These are phyloP conservation scores for Microtus oregoni DNA, from an alignment of 2,113 vertebrate genomes.

Conservation along the genomic window DNA sequence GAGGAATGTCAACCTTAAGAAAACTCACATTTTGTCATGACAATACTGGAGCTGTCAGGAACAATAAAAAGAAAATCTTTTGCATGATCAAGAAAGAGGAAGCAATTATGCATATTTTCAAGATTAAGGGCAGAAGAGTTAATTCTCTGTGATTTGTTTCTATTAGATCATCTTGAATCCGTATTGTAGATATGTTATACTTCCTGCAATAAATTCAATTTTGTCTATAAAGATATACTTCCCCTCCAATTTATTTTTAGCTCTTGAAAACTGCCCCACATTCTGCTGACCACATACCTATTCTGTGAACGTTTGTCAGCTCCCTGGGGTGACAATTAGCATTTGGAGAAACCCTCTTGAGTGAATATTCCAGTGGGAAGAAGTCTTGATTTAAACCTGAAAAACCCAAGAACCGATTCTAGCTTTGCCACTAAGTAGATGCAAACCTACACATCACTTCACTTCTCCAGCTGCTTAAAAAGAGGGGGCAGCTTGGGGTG, in stretches of 20 bases:
- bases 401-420: constrained; percentile 1
- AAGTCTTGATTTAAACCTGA: neutral
- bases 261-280: constrained; percentile 50
- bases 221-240: constrained; percentile 47
- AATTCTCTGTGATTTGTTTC: constrained; percentile 65
- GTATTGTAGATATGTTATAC: constrained; percentile 47
- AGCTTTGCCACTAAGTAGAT: neutral
- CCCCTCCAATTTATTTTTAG: constrained; percentile 46
- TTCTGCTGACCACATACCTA: constrained; percentile 64
- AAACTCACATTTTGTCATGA: constrained; percentile 50
- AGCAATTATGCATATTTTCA: constrained; percentile 47
- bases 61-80: constrained; percentile 56
- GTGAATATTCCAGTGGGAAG: neutral
- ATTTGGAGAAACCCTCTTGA: constrained; percentile 48
- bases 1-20: constrained; percentile 28
- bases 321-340: constrained; percentile 60
- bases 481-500: neutral
- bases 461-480: neutral
- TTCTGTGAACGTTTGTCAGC: neutral
- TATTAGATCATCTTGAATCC: constrained; percentile 70
- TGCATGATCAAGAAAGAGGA: constrained; percentile 46
- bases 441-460: constrained; percentile 37
- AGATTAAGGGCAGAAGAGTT: constrained; percentile 53
- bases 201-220: constrained; percentile 68
- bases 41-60: constrained; percentile 50